Conservation (phyloP, 2,113 vertebrate genomes). For the Albula glossodonta region DNA sequence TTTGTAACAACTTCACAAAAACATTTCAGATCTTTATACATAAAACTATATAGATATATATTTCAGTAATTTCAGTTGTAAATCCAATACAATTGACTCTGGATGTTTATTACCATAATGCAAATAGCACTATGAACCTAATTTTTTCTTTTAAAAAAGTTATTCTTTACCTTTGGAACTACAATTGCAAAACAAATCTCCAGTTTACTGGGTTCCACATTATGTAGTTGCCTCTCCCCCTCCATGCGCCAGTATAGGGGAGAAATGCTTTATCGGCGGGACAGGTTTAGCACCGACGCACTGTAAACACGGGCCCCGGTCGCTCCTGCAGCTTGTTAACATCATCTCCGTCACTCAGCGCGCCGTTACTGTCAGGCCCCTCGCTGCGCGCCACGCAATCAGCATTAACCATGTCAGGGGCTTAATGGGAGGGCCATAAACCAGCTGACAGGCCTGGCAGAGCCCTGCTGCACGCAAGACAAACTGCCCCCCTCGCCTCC, state of each 20-base stretch:
- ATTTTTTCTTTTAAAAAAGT: background rate
- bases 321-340: slow-evolving; percentile 76
- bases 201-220: slow-evolving; percentile 2
- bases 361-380: slow-evolving; percentile 70
- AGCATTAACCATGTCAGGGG: slow-evolving; percentile 74
- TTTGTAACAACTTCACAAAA: too few relatives aligned
- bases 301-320: slow-evolving; percentile 76
- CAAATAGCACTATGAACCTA: background rate
- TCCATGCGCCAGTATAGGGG: background rate
- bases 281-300: slow-evolving; percentile 75
- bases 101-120: too few relatives aligned
- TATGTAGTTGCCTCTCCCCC: background rate
- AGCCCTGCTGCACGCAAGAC: slow-evolving; percentile 53
- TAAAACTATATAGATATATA: too few relatives aligned
- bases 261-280: slow-evolving; percentile 60
- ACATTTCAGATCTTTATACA: too few relatives aligned
- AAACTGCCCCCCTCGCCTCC: slow-evolving; percentile 53
- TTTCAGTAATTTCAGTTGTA: too few relatives aligned
- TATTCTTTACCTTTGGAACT: background rate
- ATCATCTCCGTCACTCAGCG: slow-evolving; percentile 78
- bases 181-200: background rate
- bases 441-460: slow-evolving; percentile 63
- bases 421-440: slow-evolving; percentile 73
- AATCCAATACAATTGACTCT: too few relatives aligned
- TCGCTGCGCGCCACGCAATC: slow-evolving; percentile 69